Base-by-base conservation (phyloP, 2,888 invertebrate species). In the Hyalella azteca region DNA sequence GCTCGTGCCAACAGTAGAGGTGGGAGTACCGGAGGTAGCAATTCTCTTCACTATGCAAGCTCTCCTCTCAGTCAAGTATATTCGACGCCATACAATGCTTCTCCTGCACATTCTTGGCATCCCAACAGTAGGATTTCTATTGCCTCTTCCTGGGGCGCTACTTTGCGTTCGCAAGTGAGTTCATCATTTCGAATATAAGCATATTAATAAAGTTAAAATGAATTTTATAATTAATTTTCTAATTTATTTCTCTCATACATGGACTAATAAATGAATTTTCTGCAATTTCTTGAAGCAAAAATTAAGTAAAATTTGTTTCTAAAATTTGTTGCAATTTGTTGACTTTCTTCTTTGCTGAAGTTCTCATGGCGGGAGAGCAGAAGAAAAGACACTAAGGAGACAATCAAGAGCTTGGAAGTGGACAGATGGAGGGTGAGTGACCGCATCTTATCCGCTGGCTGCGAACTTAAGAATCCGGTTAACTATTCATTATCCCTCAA, bases 341-440 rank as follows among this genome's bases (percentile, higher is more conserved):
- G n/a, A n/a, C n/a, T n/a, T n/a, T n/a, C n/a, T n/a, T n/a, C n/a
- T n/a, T n/a, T n/a, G n/a, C n/a, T n/a, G n/a, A 54, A 83, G 83
- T 76, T 77, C 36, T 83, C 81, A 13, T 81, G 81, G 83, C 75
- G 78, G 11, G 83, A 83, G 73, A 79, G 80, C 32, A 79, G 83
- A 40, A 76, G 78, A 32, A 78, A 78, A 48, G 81, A 81, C 66
- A 79, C 78, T 26, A 81, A 79, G 19, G 83, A 83, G 40, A 78
- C 73, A 32, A 79, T 80, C 32, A 41, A 81, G 50, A 78, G 77
- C 59, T 36, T 83, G 78, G 80, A 81, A 26, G 79, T 83, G 48
- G 83, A 83, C 41, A 50, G 83, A 54, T 83, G 83, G 83, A 79
- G 81, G 79, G 83, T 83, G 36, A 78, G 80, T 78, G 11, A 26